A percentile compares a stretch with the other conserved stretches of the same genome.
phyloP scores from a whole-genome alignment of 2,113 vertebrate species.

The Azemiops feae region DNA sequence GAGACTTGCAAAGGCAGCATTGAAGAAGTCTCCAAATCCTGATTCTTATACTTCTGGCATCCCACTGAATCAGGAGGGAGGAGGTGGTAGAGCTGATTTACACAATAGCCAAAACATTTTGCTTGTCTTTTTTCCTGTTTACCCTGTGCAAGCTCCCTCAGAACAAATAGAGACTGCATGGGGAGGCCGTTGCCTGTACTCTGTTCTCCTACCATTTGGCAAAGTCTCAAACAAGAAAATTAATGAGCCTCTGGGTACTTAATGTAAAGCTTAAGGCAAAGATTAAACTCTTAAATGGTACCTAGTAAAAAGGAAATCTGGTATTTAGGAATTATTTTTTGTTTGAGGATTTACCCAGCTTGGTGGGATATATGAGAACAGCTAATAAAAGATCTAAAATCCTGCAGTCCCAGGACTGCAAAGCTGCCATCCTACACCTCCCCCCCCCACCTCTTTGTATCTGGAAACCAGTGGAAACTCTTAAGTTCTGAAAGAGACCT shows the following conservation, averaged over 20 bases:
- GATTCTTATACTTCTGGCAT: neutral
- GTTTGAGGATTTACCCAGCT: neutral
- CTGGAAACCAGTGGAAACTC: neutral
- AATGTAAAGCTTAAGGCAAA: neutral
- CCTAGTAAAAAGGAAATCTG: neutral
- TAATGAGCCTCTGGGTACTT: neutral
- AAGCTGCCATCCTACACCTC: neutral
- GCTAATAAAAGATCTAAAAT: neutral
- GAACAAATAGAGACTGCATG: neutral
- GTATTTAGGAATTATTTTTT: neutral
- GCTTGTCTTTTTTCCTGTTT: neutral
- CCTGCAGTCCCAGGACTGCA: neutral
- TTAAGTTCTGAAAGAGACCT: neutral
- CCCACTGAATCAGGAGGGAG: conserved; percentile 16
- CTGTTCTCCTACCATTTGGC: neutral
- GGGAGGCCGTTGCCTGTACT: neutral
- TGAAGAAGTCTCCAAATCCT: conserved; percentile 27
- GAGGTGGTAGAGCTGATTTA: neutral
- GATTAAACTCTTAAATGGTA: neutral
- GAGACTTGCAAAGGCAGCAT: conserved; percentile 3
- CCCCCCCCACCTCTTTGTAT: neutral
- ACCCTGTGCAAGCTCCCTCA: neutral
- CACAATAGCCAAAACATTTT: neutral
- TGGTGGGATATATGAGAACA: neutral
- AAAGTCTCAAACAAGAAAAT: neutral